phyloP scores from a whole-genome alignment of 2,888 invertebrate genomes.

The Vanessa cardui region DNA sequence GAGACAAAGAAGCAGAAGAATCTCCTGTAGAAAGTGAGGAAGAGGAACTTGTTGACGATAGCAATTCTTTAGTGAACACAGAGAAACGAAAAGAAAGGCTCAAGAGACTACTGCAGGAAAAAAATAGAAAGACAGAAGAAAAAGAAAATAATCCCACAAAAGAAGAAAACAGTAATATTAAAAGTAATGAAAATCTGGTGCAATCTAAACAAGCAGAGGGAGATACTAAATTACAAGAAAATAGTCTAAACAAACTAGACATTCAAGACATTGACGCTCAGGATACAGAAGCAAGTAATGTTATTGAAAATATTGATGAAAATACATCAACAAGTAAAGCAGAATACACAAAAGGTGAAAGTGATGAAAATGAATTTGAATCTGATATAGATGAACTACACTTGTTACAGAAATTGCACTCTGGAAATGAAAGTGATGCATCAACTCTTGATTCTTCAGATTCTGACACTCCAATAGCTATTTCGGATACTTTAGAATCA shows the following conservation, averaged over 20 bases:
- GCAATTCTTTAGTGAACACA: conserved; percentile 54
- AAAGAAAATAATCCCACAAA: conserved; percentile 33
- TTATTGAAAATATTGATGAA: conserved; percentile 13
- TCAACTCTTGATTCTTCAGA: conserved; percentile 59
- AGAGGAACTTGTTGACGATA: conserved; percentile 67
- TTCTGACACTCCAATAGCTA: conserved; percentile 62
- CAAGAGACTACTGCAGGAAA: conserved; percentile 62
- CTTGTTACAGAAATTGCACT: conserved; percentile 67
- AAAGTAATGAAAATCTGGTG: conserved; percentile 12
- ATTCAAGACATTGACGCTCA: background rate
- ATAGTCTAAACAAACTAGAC: conserved; percentile 22
- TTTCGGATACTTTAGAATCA: conserved; percentile 64
- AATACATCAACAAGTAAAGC: background rate
- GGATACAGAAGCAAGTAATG: background rate
- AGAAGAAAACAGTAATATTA: conserved; percentile 21
- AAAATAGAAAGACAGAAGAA: conserved; percentile 48
- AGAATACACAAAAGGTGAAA: conserved; percentile 22
- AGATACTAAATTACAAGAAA: conserved; percentile 9
- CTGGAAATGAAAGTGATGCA: conserved; percentile 55
- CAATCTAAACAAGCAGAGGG: conserved; percentile 8
- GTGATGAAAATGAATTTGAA: conserved; percentile 17
- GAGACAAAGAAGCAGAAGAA: conserved; percentile 75
- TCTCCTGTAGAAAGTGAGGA: conserved; percentile 73
- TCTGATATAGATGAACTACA: conserved; percentile 71
- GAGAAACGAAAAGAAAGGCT: conserved; percentile 67